These are phyloP conservation scores for Campoletis raptor DNA, from an alignment of 2,888 invertebrate species.

Conservation along the genomic window DNA sequence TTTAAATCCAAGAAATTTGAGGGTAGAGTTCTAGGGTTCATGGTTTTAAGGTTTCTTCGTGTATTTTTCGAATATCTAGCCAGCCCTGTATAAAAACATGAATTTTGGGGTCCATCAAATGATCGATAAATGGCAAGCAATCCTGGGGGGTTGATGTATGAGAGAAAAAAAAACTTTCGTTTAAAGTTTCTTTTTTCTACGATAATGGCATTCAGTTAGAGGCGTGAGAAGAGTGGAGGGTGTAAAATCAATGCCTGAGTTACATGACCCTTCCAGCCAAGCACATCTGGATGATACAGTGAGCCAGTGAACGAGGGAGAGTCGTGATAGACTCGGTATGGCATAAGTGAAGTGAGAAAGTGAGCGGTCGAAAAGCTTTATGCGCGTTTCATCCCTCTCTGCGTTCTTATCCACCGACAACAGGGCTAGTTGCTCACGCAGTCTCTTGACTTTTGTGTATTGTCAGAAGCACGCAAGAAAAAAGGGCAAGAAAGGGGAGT, in stretches of 20 bases:
- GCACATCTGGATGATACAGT: constrained; percentile 5
- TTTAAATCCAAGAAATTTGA: too few species aligned
- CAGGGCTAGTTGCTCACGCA: constrained; percentile 36
- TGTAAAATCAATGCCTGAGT: constrained; percentile 78
- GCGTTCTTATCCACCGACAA: neutral
- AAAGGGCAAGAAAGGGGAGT: neutral
- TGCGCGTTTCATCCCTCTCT: constrained; percentile 48
- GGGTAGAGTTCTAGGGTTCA: neutral
- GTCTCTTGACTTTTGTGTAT: constrained; percentile 14
- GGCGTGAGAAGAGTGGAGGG: constrained; percentile 64
- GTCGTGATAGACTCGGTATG: constrained; percentile 43
- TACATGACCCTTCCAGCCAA: constrained; percentile 50
- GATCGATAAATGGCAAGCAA: neutral
- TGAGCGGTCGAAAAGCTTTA: constrained; percentile 67
- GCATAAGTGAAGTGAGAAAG: constrained; percentile 72
- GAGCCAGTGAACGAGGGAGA: constrained; percentile 18
- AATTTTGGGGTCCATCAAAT: neutral
- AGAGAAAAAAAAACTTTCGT: neutral
- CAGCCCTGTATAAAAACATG: neutral
- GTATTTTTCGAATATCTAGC: neutral
- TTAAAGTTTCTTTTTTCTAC: neutral
- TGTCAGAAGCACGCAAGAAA: neutral
- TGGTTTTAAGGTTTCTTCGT: neutral
- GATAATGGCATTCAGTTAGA: constrained; percentile 12
- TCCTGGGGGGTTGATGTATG: neutral